These are phyloP conservation scores for Helicoverpa assulta DNA, from an alignment of 2,888 invertebrate species.

Conservation along the genomic window DNA sequence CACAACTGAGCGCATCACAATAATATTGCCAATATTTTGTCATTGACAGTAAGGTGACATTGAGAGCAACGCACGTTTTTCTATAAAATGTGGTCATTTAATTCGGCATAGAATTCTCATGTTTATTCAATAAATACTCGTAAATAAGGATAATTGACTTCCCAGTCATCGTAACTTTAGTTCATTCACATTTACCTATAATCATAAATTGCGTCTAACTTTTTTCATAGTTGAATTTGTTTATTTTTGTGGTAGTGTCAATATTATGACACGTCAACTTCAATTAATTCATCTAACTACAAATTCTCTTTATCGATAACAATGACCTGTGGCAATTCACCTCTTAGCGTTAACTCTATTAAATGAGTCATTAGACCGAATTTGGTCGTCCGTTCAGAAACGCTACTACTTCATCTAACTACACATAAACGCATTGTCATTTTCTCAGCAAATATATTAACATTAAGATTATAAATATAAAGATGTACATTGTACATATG, in stretches of 20 bases:
- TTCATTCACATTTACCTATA: slow-evolving; percentile 22
- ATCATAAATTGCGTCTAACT: not conserved
- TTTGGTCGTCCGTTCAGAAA: too few species aligned
- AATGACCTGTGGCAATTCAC: too few species aligned
- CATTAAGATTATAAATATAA: slow-evolving; percentile 17
- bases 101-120: not conserved
- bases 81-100: not conserved
- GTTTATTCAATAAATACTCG: not conserved
- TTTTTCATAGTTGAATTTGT: not conserved
- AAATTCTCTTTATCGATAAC: too few species aligned
- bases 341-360: too few species aligned
- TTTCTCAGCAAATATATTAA: slow-evolving; percentile 44
- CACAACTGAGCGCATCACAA: not conserved
- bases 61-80: not conserved
- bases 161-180: not conserved
- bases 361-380: too few species aligned
- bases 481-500: not conserved
- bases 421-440: slow-evolving; percentile 39
- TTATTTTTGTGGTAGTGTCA: not conserved
- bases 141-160: not conserved
- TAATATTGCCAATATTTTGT: slow-evolving; percentile 2
- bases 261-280: not conserved
- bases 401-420: slow-evolving; percentile 14
- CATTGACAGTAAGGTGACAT: slow-evolving; percentile 5
- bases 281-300: not conserved